These are phyloP conservation scores for Agrilus cyanescens DNA, from an alignment of 2,888 invertebrate genomes.

Conservation along the genomic window DNA sequence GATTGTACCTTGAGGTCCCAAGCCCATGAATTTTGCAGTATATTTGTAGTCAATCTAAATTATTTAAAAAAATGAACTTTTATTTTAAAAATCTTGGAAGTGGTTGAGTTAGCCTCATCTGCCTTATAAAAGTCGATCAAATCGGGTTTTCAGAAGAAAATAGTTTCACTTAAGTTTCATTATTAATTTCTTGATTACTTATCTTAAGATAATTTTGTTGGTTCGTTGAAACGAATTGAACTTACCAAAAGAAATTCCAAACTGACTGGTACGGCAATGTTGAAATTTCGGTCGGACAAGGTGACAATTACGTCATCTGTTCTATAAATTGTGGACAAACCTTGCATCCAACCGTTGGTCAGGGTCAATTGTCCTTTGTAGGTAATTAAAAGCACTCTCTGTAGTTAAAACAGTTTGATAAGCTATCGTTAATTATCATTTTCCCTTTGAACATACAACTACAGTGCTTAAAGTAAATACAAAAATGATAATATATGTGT, in stretches of 20 bases:
- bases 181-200: too few species aligned
- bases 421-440: too few species aligned
- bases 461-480: too few species aligned
- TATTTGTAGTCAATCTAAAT: conserved; percentile 7
- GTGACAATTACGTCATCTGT: conserved; percentile 32
- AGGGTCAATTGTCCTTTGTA: conserved; percentile 40
- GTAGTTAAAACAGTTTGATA: conserved; percentile 9
- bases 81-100: too few species aligned
- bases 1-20: conserved; percentile 4
- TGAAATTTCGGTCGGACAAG: conserved; percentile 4
- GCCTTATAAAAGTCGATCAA: too few species aligned
- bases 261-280: conserved; percentile 3
- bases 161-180: too few species aligned
- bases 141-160: too few species aligned
- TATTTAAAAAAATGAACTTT: too few species aligned
- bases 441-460: too few species aligned
- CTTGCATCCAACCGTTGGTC: conserved; percentile 36
- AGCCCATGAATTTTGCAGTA: conserved; percentile 5
- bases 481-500: too few species aligned
- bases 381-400: conserved; percentile 37
- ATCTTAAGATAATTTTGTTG: too few species aligned
- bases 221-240: conserved; percentile 37
- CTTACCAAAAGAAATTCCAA: conserved; percentile 30
- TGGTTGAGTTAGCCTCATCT: too few species aligned
- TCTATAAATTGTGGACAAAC: conserved; percentile 35